A percentile compares a stretch with the other conserved stretches of the same genome.
These are phyloP conservation scores for Elachura formosa DNA, from an alignment of 2,113 vertebrate genomes.

Conservation along the genomic window DNA sequence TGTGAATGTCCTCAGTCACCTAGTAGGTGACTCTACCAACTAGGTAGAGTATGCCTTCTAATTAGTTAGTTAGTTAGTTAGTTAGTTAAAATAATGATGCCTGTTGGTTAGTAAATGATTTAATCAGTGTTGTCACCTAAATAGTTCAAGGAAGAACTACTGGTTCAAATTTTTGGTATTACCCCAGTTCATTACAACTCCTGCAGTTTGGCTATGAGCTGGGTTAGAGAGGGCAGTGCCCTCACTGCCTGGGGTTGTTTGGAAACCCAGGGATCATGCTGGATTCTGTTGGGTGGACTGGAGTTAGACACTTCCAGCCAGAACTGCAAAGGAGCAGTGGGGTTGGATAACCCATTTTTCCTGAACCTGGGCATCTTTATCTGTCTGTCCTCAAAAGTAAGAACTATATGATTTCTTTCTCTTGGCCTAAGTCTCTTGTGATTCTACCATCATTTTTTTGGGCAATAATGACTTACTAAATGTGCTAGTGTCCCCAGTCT, in stretches of 20 bases:
- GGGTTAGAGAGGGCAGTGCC: not conserved
- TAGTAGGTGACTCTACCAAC: not conserved
- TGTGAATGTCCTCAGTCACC: not conserved
- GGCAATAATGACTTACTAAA: not conserved
- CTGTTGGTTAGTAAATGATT: not conserved
- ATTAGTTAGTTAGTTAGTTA: not conserved
- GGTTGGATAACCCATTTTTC: not conserved
- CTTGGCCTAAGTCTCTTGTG: not conserved
- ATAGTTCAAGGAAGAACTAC: not conserved
- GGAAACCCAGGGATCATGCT: not conserved
- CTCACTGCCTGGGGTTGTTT: not conserved
- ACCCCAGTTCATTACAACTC: not conserved
- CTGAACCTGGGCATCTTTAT: not conserved
- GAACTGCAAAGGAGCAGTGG: not conserved
- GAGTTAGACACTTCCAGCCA: not conserved
- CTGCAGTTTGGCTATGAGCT: not conserved
- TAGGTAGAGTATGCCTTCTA: not conserved
- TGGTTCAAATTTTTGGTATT: not conserved
- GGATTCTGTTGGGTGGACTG: not conserved
- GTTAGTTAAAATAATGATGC: not conserved
- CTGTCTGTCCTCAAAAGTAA: not conserved
- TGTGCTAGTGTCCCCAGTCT: not conserved
- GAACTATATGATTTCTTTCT: not conserved
- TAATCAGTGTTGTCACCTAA: not conserved
- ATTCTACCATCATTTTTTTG: not conserved